Evolutionary conservation across 2,888 invertebrate genomes (phyloP).

Genomic region (Lithophane ornitopus): DNA sequence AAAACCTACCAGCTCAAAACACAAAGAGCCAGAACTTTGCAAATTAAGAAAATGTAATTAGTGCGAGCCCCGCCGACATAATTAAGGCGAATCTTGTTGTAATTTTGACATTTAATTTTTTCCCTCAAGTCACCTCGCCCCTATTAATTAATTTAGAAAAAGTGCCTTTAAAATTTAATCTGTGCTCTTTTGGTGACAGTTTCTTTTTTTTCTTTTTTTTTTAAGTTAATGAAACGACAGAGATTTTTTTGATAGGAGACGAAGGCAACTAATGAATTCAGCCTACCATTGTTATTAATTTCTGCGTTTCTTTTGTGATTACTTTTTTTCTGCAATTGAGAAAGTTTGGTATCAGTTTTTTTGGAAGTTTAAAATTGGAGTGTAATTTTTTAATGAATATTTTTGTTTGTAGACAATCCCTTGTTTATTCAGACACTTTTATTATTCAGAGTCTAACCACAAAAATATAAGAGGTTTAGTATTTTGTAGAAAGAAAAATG

Average conservation of each 20-base stretch:
- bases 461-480: not conserved
- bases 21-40: constrained; percentile 79
- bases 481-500: not conserved
- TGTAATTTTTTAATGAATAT: constrained; percentile 35
- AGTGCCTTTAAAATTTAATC: constrained; percentile 89
- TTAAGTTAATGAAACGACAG: constrained; percentile 84
- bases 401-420: not conserved
- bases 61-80: constrained; percentile 83
- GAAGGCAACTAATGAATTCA: constrained; percentile 77
- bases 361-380: constrained; percentile 37
- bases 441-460: not conserved
- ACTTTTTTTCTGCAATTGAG: constrained; percentile 65
- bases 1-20: constrained; percentile 48
- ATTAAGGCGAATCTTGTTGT: constrained; percentile 90
- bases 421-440: not conserved
- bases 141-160: constrained; percentile 89
- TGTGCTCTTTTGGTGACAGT: constrained; percentile 85
- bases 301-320: constrained; percentile 62
- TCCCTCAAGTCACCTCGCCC: constrained; percentile 81
- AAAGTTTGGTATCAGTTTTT: constrained; percentile 61
- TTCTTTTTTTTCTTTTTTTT: constrained; percentile 73
- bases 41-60: constrained; percentile 91
- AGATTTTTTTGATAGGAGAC: constrained; percentile 86
- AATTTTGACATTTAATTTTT: constrained; percentile 90
- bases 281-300: constrained; percentile 76